Evolutionary conservation across 2,797 vertebrate genomes (phyloP).

Genomic region (Oryzias dopingdopingensis): DNA sequence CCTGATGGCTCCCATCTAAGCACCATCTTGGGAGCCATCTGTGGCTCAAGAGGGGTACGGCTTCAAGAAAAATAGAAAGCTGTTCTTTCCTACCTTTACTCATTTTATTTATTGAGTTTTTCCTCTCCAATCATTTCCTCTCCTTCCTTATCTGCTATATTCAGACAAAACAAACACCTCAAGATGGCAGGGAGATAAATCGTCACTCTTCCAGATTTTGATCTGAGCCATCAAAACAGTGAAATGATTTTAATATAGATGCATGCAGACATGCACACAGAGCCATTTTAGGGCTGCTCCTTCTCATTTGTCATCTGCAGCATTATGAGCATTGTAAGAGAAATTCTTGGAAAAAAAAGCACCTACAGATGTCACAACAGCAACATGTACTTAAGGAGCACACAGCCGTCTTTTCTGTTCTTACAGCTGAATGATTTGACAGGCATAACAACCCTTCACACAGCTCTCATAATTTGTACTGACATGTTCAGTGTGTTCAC

Average conservation of each 20-base stretch:
- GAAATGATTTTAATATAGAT: conserved; percentile 82
- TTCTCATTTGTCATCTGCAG: no score
- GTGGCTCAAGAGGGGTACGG: conserved; percentile 24
- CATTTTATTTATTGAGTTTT: conserved; percentile 48
- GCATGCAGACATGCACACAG: conserved; percentile 25
- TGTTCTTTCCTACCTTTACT: conserved; percentile 6
- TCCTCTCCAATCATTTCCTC: conserved; percentile 67
- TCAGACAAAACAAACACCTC: conserved; percentile 66
- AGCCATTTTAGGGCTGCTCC: no score
- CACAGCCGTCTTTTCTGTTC: no score
- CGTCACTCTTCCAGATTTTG: conserved; percentile 59
- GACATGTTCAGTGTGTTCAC: no score
- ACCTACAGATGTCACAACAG: no score
- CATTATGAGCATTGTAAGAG: no score
- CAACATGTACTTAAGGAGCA: no score
- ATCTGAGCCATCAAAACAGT: conserved; percentile 56
- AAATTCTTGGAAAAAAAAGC: no score
- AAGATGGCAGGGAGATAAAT: conserved; percentile 63
- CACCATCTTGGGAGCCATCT: conserved; percentile 39
- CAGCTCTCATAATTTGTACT: no score
- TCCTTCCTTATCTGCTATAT: conserved; percentile 54
- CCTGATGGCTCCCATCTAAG: conserved; percentile 23
- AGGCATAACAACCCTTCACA: no score
- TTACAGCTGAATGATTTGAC: no score
- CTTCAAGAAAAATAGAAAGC: conserved; percentile 27